Percentiles rank a stretch among this genome's conserved stretches.
These are phyloP conservation scores for Tetramorium simillimum DNA, from an alignment of 1,140 invertebrate species.

Conservation along the genomic window DNA sequence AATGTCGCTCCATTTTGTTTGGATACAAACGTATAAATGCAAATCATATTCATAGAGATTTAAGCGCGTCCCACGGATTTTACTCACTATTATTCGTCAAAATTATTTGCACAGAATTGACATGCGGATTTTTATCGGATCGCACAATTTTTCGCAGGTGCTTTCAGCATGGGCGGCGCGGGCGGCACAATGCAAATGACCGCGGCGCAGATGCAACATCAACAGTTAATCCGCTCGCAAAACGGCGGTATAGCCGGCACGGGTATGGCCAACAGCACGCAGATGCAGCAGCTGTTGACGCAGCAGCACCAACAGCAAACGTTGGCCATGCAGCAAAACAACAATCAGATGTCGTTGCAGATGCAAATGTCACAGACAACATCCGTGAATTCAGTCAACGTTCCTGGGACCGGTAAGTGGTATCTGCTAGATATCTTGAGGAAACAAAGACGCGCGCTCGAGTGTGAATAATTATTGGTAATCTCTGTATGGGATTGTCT, in stretches of 20 bases:
- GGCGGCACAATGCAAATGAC: constrained; percentile 86
- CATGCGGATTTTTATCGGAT: constrained; percentile 22
- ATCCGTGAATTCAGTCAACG: constrained; percentile 82
- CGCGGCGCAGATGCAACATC: constrained; percentile 86
- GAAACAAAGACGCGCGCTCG: neutral
- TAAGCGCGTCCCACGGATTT: neutral
- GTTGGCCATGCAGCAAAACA: constrained; percentile 87
- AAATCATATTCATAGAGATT: neutral
- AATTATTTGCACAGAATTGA: constrained; percentile 19
- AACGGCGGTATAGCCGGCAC: constrained; percentile 79
- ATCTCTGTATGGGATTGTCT: neutral
- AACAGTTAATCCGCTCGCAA: constrained; percentile 84
- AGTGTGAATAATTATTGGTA: neutral
- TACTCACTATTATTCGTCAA: neutral
- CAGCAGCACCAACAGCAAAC: constrained; percentile 88
- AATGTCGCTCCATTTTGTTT: neutral
- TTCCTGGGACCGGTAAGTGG: constrained; percentile 79
- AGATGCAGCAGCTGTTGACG: constrained; percentile 86
- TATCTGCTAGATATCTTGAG: no score
- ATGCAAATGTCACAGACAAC: constrained; percentile 85
- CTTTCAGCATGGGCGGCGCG: constrained; percentile 82
- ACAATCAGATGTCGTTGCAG: constrained; percentile 85
- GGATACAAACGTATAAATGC: neutral
- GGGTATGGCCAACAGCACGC: constrained; percentile 80
- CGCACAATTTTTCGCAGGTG: constrained; percentile 74